Evolutionary conservation across 1,140 invertebrate genomes (phyloP).

Genomic region (Sycophaga agraensis): DNA sequence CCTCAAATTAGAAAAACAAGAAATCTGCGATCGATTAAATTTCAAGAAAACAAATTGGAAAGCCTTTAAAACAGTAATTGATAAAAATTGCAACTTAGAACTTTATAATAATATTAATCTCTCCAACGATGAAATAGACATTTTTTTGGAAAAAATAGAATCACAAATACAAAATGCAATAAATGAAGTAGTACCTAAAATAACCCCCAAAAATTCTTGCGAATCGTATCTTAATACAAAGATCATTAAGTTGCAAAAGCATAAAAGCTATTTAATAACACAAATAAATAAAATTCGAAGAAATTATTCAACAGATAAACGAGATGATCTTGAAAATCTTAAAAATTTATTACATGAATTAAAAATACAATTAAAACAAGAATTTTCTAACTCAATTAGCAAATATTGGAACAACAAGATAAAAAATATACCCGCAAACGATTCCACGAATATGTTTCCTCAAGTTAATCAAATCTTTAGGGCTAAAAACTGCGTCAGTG

Average conservation of each 20-base stretch:
- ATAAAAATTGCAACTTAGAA: constrained; percentile 3
- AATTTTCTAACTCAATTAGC: background rate
- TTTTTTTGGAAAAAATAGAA: background rate
- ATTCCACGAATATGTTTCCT: background rate
- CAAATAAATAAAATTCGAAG: background rate
- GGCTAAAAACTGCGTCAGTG: background rate
- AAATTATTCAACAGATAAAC: background rate
- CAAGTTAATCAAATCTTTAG: constrained; percentile 1
- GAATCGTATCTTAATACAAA: background rate
- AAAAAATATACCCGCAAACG: background rate
- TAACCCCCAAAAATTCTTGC: background rate
- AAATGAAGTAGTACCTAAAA: background rate
- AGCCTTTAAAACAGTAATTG: background rate
- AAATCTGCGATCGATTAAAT: background rate
- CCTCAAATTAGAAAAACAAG: background rate
- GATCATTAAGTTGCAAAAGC: background rate
- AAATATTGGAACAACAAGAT: background rate
- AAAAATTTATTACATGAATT: background rate
- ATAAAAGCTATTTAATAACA: background rate
- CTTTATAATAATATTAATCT: background rate
- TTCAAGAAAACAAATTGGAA: constrained; percentile 2
- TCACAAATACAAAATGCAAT: background rate
- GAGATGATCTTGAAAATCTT: background rate
- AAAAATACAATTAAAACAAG: background rate
- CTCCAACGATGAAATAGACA: background rate